These are phyloP conservation scores for Chondrilla cf. caribensis DNA, from an alignment of 37 sponge, comb jelly and placozoan genomes.

Conservation along the genomic window DNA sequence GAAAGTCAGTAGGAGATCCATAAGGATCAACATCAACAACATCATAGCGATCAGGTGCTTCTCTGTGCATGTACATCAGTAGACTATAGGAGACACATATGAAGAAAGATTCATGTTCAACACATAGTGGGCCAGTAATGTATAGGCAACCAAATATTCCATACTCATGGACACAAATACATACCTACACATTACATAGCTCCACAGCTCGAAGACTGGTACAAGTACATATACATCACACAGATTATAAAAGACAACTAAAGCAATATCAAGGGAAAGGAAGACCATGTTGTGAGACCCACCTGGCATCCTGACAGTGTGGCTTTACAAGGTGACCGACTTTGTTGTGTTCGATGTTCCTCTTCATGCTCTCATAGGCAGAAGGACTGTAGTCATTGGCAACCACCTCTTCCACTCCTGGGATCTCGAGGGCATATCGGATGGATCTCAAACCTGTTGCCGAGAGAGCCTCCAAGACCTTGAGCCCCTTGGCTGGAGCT, in stretches of 20 bases:
- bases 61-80: slow-evolving; percentile 79
- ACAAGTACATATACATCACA: no score
- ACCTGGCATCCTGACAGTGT: slow-evolving; percentile 83
- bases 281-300: no score
- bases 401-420: slow-evolving; percentile 39
- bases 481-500: slow-evolving; percentile 25
- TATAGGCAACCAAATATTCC: neutral
- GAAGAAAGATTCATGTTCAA: neutral
- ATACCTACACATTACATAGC: no score
- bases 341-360: slow-evolving; percentile 61
- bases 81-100: slow-evolving; percentile 34
- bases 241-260: no score
- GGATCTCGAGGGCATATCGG: slow-evolving; percentile 91
- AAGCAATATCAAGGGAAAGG: no score
- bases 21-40: slow-evolving; percentile 98
- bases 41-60: slow-evolving; percentile 63
- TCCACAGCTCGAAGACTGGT: no score
- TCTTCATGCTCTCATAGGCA: slow-evolving; percentile 64
- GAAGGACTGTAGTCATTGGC: slow-evolving; percentile 85
- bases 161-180: no score
- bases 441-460: slow-evolving; percentile 94
- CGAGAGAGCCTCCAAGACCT: slow-evolving; percentile 87
- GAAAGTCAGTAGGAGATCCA: slow-evolving; percentile 87
- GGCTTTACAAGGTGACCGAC: slow-evolving; percentile 54
- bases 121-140: neutral